Evolutionary conservation across 2,113 vertebrate genomes (phyloP).

Genomic region (Anthoscopus minutus): DNA sequence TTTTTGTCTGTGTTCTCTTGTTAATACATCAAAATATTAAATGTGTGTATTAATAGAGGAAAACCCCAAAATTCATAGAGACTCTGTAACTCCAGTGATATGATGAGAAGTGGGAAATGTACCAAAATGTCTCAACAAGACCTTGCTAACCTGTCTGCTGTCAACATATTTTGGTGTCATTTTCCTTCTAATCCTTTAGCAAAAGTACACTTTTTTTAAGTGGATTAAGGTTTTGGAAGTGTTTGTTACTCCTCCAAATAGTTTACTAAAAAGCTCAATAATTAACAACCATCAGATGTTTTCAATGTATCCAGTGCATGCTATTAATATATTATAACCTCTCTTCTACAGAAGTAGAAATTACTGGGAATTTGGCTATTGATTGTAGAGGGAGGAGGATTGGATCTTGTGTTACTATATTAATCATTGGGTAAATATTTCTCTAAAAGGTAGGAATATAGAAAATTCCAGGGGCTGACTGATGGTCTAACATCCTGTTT

Average conservation of each 20-base stretch:
- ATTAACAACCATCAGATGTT: neutral
- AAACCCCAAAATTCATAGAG: neutral
- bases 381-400: neutral
- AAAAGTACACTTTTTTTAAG: neutral
- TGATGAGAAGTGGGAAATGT: neutral
- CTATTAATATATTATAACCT: neutral
- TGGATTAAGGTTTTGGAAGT: neutral
- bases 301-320: neutral
- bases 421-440: neutral
- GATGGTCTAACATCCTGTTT: constrained; percentile 40
- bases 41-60: neutral
- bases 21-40: neutral
- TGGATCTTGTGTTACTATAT: neutral
- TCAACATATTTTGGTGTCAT: neutral
- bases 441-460: neutral
- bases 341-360: neutral
- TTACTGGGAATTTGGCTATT: neutral
- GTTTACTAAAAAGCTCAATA: neutral
- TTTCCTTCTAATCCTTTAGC: neutral
- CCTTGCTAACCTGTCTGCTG: neutral
- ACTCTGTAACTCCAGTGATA: neutral
- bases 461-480: neutral
- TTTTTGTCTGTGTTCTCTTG: neutral
- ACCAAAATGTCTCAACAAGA: neutral
- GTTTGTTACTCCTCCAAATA: neutral